These are phyloP conservation scores for Rhynchophorus ferrugineus DNA, from an alignment of 1,140 invertebrate species.

Conservation along the genomic window DNA sequence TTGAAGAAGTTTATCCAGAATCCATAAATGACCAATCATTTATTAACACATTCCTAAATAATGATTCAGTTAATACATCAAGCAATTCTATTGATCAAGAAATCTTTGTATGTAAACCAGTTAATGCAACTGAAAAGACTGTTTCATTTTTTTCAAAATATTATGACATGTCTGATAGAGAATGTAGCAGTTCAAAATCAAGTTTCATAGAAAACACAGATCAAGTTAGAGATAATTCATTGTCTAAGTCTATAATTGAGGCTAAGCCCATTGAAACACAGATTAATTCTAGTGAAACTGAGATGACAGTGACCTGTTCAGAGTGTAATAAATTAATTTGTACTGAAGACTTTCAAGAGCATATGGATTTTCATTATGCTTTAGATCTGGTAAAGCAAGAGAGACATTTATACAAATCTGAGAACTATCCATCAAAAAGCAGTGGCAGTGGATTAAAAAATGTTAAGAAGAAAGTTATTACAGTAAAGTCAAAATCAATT, in stretches of 20 bases:
- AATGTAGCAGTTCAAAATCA: conserved; percentile 29
- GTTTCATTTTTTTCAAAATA: conserved; percentile 45
- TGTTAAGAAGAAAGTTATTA: too few species aligned
- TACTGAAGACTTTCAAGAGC: conserved; percentile 42
- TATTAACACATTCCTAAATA: neutral
- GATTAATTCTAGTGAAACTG: neutral
- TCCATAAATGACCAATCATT: conserved; percentile 14
- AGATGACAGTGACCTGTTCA: neutral
- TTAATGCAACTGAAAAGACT: neutral
- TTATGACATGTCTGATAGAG: conserved; percentile 18
- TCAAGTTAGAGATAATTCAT: neutral
- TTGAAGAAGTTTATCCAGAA: conserved; percentile 23
- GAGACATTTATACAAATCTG: conserved; percentile 31
- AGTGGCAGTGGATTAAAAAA: conserved; percentile 20
- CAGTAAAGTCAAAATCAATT: conserved; percentile 26
- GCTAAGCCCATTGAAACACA: too few species aligned
- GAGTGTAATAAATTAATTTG: conserved; percentile 48
- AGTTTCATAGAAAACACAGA: conserved; percentile 5
- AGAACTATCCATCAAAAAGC: neutral
- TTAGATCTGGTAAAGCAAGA: conserved; percentile 50
- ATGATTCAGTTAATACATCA: conserved; percentile 1
- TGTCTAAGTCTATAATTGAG: neutral
- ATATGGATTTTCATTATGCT: conserved; percentile 55
- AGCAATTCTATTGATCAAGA: conserved; percentile 12
- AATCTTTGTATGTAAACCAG: conserved; percentile 1